phyloP scores from a whole-genome alignment of 1,140 invertebrate genomes.

The Drosophila kurseongensis region DNA sequence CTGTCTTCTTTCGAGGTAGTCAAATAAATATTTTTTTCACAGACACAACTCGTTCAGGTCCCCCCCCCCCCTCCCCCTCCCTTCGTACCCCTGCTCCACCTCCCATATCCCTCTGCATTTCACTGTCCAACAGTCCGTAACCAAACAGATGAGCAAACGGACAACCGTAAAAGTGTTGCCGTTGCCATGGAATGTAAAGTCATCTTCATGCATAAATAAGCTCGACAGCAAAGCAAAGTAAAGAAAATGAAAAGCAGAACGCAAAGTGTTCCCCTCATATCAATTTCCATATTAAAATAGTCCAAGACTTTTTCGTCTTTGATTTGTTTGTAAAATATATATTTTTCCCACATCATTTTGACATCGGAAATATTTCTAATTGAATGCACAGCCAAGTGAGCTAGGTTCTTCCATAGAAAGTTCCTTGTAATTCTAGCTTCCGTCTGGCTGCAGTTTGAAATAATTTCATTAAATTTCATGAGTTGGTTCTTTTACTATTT shows the following conservation, averaged over 20 bases:
- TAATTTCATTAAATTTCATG: slow-evolving; percentile 78
- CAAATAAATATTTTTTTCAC: slow-evolving; percentile 63
- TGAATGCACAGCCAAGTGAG: slow-evolving; percentile 63
- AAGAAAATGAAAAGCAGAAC: slow-evolving; percentile 20
- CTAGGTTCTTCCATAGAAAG: slow-evolving; percentile 28
- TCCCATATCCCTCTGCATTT: slow-evolving; percentile 19
- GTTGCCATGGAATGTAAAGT: slow-evolving; percentile 75
- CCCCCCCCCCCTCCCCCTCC: slow-evolving; percentile 10
- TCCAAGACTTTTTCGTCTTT: slow-evolving; percentile 48
- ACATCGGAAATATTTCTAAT: slow-evolving; percentile 69
- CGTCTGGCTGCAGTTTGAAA: slow-evolving; percentile 35
- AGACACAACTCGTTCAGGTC: slow-evolving; percentile 41
- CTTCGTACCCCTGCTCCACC: no score
- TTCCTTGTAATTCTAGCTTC: slow-evolving; percentile 23
- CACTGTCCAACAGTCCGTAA: slow-evolving; percentile 70
- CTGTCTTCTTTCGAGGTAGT: slow-evolving; percentile 41
- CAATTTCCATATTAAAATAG: slow-evolving; percentile 82
- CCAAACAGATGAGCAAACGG: slow-evolving; percentile 58
- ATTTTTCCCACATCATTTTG: slow-evolving; percentile 75
- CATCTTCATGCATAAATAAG: slow-evolving; percentile 82
- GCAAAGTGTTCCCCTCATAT: slow-evolving; percentile 61
- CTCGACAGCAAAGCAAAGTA: slow-evolving; percentile 38
- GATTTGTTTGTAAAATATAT: slow-evolving; percentile 57
- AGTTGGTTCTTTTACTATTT: slow-evolving; percentile 46
- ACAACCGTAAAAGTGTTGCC: slow-evolving; percentile 81